Base-by-base conservation (phyloP, 2,888 invertebrate genomes). In the Spisula solida region DNA sequence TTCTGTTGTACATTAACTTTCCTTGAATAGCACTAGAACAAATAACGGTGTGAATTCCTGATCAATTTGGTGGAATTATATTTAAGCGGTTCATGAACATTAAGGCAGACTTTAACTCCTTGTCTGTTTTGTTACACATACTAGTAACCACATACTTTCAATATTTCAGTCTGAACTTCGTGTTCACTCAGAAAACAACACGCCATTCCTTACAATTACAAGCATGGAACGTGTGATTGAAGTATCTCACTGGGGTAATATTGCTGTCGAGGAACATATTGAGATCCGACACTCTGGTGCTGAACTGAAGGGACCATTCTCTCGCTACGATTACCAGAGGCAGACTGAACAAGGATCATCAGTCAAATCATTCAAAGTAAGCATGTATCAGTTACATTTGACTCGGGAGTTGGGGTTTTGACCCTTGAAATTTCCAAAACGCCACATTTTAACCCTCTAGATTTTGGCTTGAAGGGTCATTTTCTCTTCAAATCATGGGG, bases 221-320 rank as follows among this genome's bases (percentile, higher is more conserved):
- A 97, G 97, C 80, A 97, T 99, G 93, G 98, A 98, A 94, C 97
- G 99, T 82, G 97, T 98, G 0, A 98, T 99, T 94, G 99, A 99
- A 97, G 98, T 99, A 1, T 99, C 99, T 0, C 99, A 99, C 96
- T 99, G 99, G 99, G 99, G 99, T 14, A 99, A 99, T 96, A 98
- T 99, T 95, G 99, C 99, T 34, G 97, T 99, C 0, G 99, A 99
- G 96, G 99, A 99, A 96, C 98, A 98, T 12, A 98, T 99, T 93
- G 98, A 99, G 96, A 97, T 99, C 93, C 97, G 98, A 31, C 99
- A 99, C 96, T 98, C 98, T 80, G 99, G 99, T 75, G 99, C 99
- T 18, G 97, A 98, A 92, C 97, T 99, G 70, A 99, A 99, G 96
- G 99, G 99, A 0, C 98, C 99, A 1, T 99, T 99, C 97, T 99